A percentile compares a stretch with the other conserved stretches of the same genome.
These are phyloP conservation scores for Molorchus minor DNA, from an alignment of 2,888 invertebrate species.

Conservation along the genomic window DNA sequence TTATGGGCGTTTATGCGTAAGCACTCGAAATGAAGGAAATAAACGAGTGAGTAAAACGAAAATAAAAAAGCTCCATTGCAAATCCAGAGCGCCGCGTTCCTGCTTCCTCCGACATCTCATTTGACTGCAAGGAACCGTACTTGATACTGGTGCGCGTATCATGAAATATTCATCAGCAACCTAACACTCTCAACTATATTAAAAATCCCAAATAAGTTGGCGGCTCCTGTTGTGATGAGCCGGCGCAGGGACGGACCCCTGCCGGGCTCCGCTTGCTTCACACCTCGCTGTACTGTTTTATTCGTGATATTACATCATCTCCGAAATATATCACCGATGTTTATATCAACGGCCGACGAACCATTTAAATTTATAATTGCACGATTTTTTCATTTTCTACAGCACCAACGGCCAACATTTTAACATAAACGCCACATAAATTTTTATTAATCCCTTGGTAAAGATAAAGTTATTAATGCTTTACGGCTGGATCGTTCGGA, in stretches of 20 bases:
- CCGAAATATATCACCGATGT: slow-evolving; percentile 24
- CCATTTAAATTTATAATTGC: slow-evolving; percentile 38
- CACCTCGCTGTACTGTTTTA: slow-evolving; percentile 42
- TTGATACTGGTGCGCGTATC: slow-evolving; percentile 61
- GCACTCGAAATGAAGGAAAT: slow-evolving; percentile 58
- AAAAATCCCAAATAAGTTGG: slow-evolving; percentile 63
- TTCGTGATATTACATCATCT: slow-evolving; percentile 31
- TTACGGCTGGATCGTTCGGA: neutral
- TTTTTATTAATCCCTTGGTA: slow-evolving; percentile 24
- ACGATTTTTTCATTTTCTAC: slow-evolving; percentile 31
- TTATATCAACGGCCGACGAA: slow-evolving; percentile 25
- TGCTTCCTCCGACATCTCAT: slow-evolving; percentile 59
- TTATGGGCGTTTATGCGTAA: slow-evolving; percentile 60
- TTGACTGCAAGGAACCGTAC: slow-evolving; percentile 56
- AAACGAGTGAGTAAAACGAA: slow-evolving; percentile 58
- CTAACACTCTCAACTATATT: slow-evolving; percentile 63
- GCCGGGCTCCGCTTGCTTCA: slow-evolving; percentile 48
- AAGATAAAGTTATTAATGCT: slow-evolving; percentile 16
- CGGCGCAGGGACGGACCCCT: slow-evolving; percentile 52
- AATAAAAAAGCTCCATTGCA: slow-evolving; percentile 59
- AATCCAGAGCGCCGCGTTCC: slow-evolving; percentile 56
- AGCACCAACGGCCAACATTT: slow-evolving; percentile 8
- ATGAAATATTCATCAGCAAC: slow-evolving; percentile 64
- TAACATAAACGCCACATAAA: slow-evolving; percentile 24
- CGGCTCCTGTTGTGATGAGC: slow-evolving; percentile 50